Conservation (phyloP, 2,113 vertebrate species). For the Grantiella picta region DNA sequence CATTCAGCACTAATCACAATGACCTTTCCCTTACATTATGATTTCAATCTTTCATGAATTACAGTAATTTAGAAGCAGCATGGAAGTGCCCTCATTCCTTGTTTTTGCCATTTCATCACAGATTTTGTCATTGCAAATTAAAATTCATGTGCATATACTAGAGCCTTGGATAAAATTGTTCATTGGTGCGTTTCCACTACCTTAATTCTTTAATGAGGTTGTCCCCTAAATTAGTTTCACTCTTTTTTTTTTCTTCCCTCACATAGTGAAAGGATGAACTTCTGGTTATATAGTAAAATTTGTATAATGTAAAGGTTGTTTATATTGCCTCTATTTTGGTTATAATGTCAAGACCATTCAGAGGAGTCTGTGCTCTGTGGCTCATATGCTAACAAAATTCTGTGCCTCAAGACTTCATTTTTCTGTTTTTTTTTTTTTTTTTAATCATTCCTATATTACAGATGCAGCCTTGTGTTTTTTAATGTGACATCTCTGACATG, state of each 20-base stretch:
- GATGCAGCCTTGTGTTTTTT: slow-evolving; percentile 23
- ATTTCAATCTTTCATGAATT: neutral
- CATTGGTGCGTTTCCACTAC: neutral
- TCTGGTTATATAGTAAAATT: neutral
- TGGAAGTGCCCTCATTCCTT: neutral
- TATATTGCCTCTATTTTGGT: neutral
- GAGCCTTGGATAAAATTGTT: neutral
- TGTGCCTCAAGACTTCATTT: neutral
- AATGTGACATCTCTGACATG: neutral
- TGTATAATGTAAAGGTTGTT: neutral
- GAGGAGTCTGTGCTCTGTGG: neutral
- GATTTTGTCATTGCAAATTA: slow-evolving; percentile 12
- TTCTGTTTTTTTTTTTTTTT: neutral
- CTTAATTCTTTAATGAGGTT: neutral
- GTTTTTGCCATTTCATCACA: neutral
- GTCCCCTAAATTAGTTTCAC: neutral
- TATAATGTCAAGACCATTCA: neutral
- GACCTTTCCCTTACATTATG: neutral
- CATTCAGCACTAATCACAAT: neutral
- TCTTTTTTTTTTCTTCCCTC: neutral
- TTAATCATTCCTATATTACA: neutral
- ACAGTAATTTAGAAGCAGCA: neutral
- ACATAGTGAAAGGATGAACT: neutral
- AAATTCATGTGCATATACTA: neutral
- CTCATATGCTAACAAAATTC: neutral